A percentile compares a stretch with the other conserved stretches of the same genome.
These are phyloP conservation scores for Papilio demoleus DNA, from an alignment of 2,888 invertebrate species.

Conservation along the genomic window DNA sequence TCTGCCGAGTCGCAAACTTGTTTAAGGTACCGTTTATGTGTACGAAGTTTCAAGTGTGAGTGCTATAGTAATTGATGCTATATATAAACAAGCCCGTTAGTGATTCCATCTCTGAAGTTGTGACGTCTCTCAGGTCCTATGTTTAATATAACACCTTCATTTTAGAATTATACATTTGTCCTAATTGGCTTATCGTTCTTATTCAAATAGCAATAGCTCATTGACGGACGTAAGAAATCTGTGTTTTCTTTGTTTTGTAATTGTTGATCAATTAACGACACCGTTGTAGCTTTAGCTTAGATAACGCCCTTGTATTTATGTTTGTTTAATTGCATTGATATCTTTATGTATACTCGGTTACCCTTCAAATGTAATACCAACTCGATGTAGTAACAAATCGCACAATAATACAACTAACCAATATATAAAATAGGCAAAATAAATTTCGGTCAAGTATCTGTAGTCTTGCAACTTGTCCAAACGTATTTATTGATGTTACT, in stretches of 20 bases:
- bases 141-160: constrained; percentile 44
- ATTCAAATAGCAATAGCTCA: constrained; percentile 59
- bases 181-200: constrained; percentile 58
- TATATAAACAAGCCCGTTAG: constrained; percentile 25
- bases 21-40: constrained; percentile 59
- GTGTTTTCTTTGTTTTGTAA: constrained; percentile 61
- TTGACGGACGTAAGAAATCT: constrained; percentile 52
- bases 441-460: constrained; percentile 1
- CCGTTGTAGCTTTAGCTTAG: constrained; percentile 18
- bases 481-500: constrained; percentile 13
- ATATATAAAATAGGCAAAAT: not conserved
- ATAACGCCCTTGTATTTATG: constrained; percentile 32
- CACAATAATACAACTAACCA: not conserved
- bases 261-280: constrained; percentile 48
- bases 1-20: constrained; percentile 55
- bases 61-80: constrained; percentile 14
- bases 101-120: constrained; percentile 41
- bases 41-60: constrained; percentile 40
- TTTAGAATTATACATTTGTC: constrained; percentile 48
- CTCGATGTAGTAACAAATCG: not conserved
- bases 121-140: constrained; percentile 6
- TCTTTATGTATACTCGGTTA: constrained; percentile 41
- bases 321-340: constrained; percentile 44
- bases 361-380: constrained; percentile 26
- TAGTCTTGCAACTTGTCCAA: not conserved